A percentile compares a stretch with the other conserved stretches of the same genome.
These are phyloP conservation scores for Rhipidura dahli DNA, from an alignment of 2,113 vertebrate species.

Conservation along the genomic window DNA sequence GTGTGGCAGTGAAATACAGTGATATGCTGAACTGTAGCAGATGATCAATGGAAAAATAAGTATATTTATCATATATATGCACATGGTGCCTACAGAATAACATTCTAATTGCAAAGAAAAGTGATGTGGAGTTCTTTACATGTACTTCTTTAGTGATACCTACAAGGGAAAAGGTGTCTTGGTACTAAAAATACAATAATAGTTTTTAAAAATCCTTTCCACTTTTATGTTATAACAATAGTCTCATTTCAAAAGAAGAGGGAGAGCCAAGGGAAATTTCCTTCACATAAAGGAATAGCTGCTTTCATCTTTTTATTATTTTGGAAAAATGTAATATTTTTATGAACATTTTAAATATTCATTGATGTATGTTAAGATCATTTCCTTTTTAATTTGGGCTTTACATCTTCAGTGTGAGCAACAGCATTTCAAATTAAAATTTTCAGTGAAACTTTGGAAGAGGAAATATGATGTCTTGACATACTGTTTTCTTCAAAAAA, in stretches of 20 bases:
- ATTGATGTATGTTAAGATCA: neutral
- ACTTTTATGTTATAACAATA: neutral
- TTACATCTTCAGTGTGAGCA: conserved; percentile 58
- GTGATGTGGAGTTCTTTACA: neutral
- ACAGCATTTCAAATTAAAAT: conserved; percentile 14
- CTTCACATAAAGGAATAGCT: conserved; percentile 48
- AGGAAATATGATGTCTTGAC: conserved; percentile 32
- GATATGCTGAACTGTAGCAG: neutral
- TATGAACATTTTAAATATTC: conserved; percentile 53
- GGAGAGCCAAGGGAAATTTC: neutral
- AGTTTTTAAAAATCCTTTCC: neutral
- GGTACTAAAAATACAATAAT: neutral
- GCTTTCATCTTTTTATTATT: conserved; percentile 51
- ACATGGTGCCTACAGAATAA: neutral
- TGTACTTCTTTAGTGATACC: neutral
- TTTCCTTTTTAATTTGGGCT: conserved; percentile 32
- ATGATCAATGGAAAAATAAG: neutral
- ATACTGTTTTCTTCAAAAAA: conserved; percentile 30
- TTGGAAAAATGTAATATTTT: conserved; percentile 54
- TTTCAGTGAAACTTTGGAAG: conserved; percentile 44
- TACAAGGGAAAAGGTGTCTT: neutral
- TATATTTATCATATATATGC: neutral
- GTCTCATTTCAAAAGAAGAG: neutral
- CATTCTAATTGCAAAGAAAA: neutral
- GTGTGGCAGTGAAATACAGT: neutral